These are phyloP conservation scores for Gallinago undulata DNA, from an alignment of 2,113 vertebrate species.

Conservation along the genomic window DNA sequence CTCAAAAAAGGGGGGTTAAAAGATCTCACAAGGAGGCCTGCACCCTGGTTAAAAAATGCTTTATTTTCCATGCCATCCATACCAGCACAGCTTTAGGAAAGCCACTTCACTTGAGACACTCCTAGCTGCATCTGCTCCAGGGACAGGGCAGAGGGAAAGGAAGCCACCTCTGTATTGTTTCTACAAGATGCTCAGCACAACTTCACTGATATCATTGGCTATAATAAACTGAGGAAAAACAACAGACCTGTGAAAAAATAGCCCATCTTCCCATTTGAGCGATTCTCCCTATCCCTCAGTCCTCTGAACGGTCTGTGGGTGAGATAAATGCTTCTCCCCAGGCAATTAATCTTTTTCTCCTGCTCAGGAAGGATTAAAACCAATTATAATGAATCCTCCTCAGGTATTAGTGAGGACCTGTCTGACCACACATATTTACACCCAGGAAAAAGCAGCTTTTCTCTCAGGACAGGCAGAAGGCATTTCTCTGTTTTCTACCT, in stretches of 20 bases:
- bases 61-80: background rate
- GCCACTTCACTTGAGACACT: background rate
- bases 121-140: background rate
- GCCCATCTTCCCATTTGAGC: background rate
- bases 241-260: background rate
- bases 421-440: background rate
- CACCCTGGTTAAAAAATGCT: background rate
- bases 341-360: background rate
- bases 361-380: conserved; percentile 11
- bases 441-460: background rate
- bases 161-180: background rate
- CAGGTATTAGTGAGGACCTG: background rate
- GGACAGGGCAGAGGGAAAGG: background rate
- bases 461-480: background rate
- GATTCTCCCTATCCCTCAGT: background rate
- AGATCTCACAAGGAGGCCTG: background rate
- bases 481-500: background rate
- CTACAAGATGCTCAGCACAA: background rate
- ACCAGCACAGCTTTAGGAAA: background rate
- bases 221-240: background rate
- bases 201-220: background rate
- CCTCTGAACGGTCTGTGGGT: background rate
- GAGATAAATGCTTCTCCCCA: background rate
- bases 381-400: background rate
- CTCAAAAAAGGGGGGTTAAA: background rate